phyloP scores from a whole-genome alignment of 2,113 vertebrate genomes.

The Sapajus apella region DNA sequence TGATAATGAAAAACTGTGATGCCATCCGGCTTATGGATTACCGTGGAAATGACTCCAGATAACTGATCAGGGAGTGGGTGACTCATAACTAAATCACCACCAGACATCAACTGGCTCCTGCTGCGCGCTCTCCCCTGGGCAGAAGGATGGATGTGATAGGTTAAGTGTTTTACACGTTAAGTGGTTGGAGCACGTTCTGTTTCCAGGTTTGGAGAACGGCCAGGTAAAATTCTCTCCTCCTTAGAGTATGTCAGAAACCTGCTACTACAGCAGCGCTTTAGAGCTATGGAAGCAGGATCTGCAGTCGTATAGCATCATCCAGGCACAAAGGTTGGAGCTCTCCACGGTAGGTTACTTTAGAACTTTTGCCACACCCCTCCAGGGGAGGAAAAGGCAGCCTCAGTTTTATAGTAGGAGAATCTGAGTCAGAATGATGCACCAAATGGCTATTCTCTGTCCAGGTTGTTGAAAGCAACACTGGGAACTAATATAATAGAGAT shows the following conservation, averaged over 20 bases:
- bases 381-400: not conserved
- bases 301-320: not conserved
- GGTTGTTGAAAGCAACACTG: not conserved
- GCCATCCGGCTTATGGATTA: slow-evolving; percentile 18
- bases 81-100: slow-evolving; percentile 57
- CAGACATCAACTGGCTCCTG: slow-evolving; percentile 24
- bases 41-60: slow-evolving; percentile 60
- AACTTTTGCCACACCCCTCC: not conserved
- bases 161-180: slow-evolving; percentile 34
- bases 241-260: slow-evolving; percentile 42
- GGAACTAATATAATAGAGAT: not conserved
- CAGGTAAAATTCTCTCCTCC: slow-evolving; percentile 27
- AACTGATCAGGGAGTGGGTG: slow-evolving; percentile 17
- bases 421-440: not conserved
- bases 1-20: slow-evolving; percentile 31
- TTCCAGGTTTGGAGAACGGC: slow-evolving; percentile 33
- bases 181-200: not conserved
- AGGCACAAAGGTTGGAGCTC: not conserved
- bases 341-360: not conserved
- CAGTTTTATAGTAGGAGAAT: not conserved
- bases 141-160: slow-evolving; percentile 45
- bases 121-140: not conserved
- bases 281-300: not conserved
- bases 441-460: not conserved
- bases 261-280: not conserved